Base-by-base conservation (phyloP, 2,113 vertebrate species). In the Triplophysa rosa region DNA sequence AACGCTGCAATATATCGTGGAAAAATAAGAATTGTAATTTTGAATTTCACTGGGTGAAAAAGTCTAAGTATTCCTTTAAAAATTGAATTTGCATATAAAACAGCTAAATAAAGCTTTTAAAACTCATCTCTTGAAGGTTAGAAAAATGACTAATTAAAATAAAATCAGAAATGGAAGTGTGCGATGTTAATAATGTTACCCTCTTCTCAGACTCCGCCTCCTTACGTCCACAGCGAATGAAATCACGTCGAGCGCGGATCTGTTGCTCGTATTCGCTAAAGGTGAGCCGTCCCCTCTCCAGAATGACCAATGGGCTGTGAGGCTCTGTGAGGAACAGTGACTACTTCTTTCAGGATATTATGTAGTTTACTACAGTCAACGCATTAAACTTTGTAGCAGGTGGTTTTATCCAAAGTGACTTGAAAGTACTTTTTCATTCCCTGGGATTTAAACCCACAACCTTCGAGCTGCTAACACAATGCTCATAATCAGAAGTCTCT, bases 241-340 rank as follows among this genome's bases (percentile, higher is more conserved):
- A 99, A 83, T 99, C 97, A 4, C 93, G 92, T 1, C 98, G 95
- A 67, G 91, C 92, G 80, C 90, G 90, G 77, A 98, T 85, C 14
- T 90, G 93, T 40, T 94, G 90, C 84, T 97, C 95, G 0, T 98
- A 99, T 77, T 97, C 93, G 0, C 88, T 89, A 76, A 97, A 95
- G 0, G 93, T 94, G 85, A 98, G 94, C 67, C 93, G 90, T 74
- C 98, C 98, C 0, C 87, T 89, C 86, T 98, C 97, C 29, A 98
- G 86, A 82, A 95, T 94, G 68, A 99, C 90, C 85, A 97, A 89
- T 0, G 98, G 97, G 69, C 88, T 93, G 85, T 98, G 95, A 59
- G 97, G 95, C 84, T 99, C 98, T 99, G 89, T 13, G 12, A 72
- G 54, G 6, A 71, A 67, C 12, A 33, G n/a, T 52, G 8, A 72